Conservation (phyloP, 92 coral and sea anemone species). For the Ricordea florida region DNA sequence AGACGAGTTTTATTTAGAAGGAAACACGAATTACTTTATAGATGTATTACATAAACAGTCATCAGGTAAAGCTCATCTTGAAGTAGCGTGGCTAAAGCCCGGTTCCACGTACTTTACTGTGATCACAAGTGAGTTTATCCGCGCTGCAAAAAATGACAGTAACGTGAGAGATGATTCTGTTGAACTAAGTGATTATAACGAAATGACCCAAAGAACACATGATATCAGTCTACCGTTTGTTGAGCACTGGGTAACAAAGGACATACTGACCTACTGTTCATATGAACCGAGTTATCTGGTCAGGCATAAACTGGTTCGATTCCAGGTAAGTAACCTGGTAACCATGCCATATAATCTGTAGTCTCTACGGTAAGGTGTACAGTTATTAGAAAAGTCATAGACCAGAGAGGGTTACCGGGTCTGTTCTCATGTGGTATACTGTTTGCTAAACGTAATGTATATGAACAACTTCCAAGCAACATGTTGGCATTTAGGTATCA, state of each 20-base stretch:
- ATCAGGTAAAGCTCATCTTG: constrained; percentile 49
- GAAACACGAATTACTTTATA: constrained; percentile 55
- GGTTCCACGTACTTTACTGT: constrained; percentile 30
- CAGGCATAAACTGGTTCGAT: constrained; percentile 64
- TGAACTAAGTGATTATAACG: constrained; percentile 31
- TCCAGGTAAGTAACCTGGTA: constrained; percentile 73
- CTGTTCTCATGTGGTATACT: too few relatives aligned
- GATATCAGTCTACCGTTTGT: constrained; percentile 42
- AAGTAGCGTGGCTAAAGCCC: constrained; percentile 81
- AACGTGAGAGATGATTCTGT: constrained; percentile 58
- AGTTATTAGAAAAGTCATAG: too few relatives aligned
- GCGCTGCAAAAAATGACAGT: constrained; percentile 53
- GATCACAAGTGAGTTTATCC: constrained; percentile 59
- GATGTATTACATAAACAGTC: constrained; percentile 82
- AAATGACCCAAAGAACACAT: constrained; percentile 7
- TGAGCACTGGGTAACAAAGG: constrained; percentile 21
- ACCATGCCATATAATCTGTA: too few relatives aligned
- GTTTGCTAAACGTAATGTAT: too few relatives aligned
- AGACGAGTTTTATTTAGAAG: constrained; percentile 27
- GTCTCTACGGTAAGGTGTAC: too few relatives aligned
- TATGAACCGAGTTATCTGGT: constrained; percentile 90
- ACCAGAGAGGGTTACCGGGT: too few relatives aligned
- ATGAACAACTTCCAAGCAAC: too few relatives aligned
- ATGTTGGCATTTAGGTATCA: too few relatives aligned
- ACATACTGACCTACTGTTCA: constrained; percentile 59